These are phyloP conservation scores for Pterophyllum scalare DNA, from an alignment of 2,113 vertebrate species.

Conservation along the genomic window DNA sequence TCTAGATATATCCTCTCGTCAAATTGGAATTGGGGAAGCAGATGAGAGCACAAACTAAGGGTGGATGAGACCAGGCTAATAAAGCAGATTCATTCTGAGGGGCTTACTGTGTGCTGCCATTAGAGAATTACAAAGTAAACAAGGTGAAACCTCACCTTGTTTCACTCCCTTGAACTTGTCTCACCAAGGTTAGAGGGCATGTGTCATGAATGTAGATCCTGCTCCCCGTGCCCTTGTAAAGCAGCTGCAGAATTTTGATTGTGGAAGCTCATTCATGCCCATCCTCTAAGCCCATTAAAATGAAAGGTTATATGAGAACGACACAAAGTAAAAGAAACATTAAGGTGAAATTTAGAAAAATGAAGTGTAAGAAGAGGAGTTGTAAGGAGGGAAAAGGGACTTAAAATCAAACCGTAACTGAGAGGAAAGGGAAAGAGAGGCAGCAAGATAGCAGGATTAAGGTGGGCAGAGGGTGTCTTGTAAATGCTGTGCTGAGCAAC, in stretches of 20 bases:
- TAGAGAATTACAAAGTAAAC: constrained; percentile 33
- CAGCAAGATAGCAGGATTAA: constrained; percentile 57
- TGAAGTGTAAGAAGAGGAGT: constrained; percentile 1
- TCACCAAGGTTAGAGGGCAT: constrained; percentile 43
- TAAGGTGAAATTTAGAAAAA: constrained; percentile 24
- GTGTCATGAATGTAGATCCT: constrained; percentile 46
- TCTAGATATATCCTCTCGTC: not conserved
- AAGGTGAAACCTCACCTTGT: constrained; percentile 46
- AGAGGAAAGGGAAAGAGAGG: constrained; percentile 50
- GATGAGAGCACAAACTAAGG: constrained; percentile 9
- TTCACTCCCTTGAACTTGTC: constrained; percentile 36
- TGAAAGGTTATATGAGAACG: constrained; percentile 26
- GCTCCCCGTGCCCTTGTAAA: constrained; percentile 12
- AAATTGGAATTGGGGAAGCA: constrained; percentile 1
- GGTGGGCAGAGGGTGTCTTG: constrained; percentile 36
- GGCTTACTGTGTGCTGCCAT: constrained; percentile 17
- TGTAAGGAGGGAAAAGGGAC: constrained; percentile 30
- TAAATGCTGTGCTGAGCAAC: constrained; percentile 54
- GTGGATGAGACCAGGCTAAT: constrained; percentile 19
- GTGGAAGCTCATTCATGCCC: constrained; percentile 23
- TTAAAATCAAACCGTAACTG: constrained; percentile 57
- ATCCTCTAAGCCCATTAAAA: constrained; percentile 44
- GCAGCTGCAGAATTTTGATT: constrained; percentile 7
- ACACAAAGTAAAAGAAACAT: constrained; percentile 37
- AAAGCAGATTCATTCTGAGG: constrained; percentile 31